Evolutionary conservation across 2,888 invertebrate species (phyloP), one percentile per base, ranked within the genome.

Genomic region (Dioctria rufipes): DNA sequence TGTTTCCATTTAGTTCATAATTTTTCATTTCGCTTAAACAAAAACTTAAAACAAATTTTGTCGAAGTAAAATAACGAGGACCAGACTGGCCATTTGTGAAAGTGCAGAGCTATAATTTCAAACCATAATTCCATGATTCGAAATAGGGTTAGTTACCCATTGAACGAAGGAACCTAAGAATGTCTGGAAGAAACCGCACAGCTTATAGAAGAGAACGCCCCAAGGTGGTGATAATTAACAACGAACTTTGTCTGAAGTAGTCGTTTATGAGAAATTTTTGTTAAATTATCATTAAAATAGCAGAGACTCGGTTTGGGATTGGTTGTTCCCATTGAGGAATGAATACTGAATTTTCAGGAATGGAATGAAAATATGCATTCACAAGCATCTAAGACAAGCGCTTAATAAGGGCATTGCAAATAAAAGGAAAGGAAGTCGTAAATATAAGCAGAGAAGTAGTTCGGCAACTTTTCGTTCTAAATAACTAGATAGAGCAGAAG

Each of bases 251-350:
- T 69, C 51, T 69, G 69, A 69, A 39, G 51, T 49, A 69, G 51
- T 69, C 51, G 40, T 69, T 69, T 69, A 51, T 69, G 69, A 51
- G 37, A 39, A 69, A 69, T 69, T 69, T 51, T 69, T 51, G 51
- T 69, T 54, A 69, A 69, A 69, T 51, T 69, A 69, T 49, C 69
- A 69, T 67, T n/a, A 46, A 25, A 67, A 66, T 66, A 42, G 66
- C 40, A 66, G 11, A 69, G 3, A 69, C 13, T 46, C 67, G 25
- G 25, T 5, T 11, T 49, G 67, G 11, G 9, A 46, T 69, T 40
- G 49, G 51, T 69, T 51, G 39, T 69, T 69, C 39, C 51, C 37
- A 54, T 1, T 11, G 2, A 54, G 54, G 54, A 54, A 54, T 54
- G 54, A 8, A n/a, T 11, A 54, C 11, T 2, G 54, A 2, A 54